A percentile compares a stretch with the other conserved stretches of the same genome.
These are phyloP conservation scores for Mycalesis mineus DNA, from an alignment of 2,888 invertebrate genomes.

Conservation along the genomic window DNA sequence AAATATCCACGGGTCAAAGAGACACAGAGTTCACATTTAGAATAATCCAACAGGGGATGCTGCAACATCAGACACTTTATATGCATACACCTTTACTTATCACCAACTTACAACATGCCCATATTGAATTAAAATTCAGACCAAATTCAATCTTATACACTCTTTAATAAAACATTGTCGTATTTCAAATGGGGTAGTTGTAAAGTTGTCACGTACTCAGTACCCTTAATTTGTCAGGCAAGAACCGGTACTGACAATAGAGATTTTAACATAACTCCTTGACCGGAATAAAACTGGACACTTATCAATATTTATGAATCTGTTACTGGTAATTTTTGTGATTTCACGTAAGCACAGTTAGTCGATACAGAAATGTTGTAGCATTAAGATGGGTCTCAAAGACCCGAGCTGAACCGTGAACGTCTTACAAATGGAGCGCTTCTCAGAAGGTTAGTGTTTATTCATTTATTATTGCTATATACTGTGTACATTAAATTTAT, in stretches of 20 bases:
- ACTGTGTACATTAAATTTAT: no score
- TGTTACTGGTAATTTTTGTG: slow-evolving; percentile 37
- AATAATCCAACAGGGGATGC: slow-evolving; percentile 56
- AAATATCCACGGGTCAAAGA: slow-evolving; percentile 62
- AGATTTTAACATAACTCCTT: slow-evolving; percentile 75
- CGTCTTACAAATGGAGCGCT: not conserved
- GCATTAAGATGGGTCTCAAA: slow-evolving; percentile 26
- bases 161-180: slow-evolving; percentile 17
- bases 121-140: slow-evolving; percentile 18
- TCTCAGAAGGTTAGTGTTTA: not conserved
- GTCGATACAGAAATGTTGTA: slow-evolving; percentile 48
- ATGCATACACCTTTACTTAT: slow-evolving; percentile 72
- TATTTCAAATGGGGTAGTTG: slow-evolving; percentile 8
- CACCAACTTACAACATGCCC: slow-evolving; percentile 32
- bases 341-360: slow-evolving; percentile 39
- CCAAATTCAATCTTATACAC: slow-evolving; percentile 36
- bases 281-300: slow-evolving; percentile 62
- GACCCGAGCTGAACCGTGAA: not conserved
- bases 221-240: slow-evolving; percentile 67
- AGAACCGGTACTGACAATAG: slow-evolving; percentile 68
- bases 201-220: slow-evolving; percentile 45
- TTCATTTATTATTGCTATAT: not conserved
- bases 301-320: slow-evolving; percentile 71
- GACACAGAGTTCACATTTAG: slow-evolving; percentile 65
- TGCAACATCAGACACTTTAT: slow-evolving; percentile 62